Base-by-base conservation (phyloP, 2,797 vertebrate species). In the Babyrousa celebensis region DNA sequence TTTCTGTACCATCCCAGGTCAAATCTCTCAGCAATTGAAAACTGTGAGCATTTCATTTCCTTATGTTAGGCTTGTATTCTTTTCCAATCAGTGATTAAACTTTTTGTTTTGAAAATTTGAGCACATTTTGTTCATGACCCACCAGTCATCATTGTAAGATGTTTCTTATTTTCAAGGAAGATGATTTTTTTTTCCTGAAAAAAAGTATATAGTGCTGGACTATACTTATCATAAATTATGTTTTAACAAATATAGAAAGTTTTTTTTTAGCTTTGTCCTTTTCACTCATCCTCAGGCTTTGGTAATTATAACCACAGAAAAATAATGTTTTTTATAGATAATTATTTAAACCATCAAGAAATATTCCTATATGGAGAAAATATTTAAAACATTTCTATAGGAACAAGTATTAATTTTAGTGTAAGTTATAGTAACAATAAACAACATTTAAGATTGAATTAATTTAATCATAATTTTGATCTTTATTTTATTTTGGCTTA, bases 21-120 rank as follows among this genome's bases (percentile, higher is more conserved):
- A 96, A 82, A 94, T 82, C 68, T 40, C 14, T 74, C 63, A 89
- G 32, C 18, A 52, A 94, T 94, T 96, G 52, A 71, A 88, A 75
- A 90, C 25, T 74, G n/a, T 65, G 20, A 93, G 12, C 20, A 36
- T 91, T 93, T 58, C 54, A 75, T 89, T 93, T 97, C 27, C 32
- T 89, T 83, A 68, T 88, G 25, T 94, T 89, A 48, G 7, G 68
- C 56, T 85, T 62, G 6, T 27, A 54, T 78, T 85, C 11, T 65
- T 96, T 89, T 77, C 17, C 56, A 71, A 52, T 43, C 32, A 82
- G 40, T 92, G 52, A 87, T 78, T 91, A 96, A 88, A 78, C 78
- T 96, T 8, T 70, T 4, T 8, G 83, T 89, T 91, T 95, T 95
- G 56, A 82, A 95, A 92, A 25, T 48, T 3, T 87, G 68, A 92